Percentiles rank a stretch among this genome's conserved stretches.
phyloP scores from a whole-genome alignment of 2,113 vertebrate species.

The Arenaria interpres region DNA sequence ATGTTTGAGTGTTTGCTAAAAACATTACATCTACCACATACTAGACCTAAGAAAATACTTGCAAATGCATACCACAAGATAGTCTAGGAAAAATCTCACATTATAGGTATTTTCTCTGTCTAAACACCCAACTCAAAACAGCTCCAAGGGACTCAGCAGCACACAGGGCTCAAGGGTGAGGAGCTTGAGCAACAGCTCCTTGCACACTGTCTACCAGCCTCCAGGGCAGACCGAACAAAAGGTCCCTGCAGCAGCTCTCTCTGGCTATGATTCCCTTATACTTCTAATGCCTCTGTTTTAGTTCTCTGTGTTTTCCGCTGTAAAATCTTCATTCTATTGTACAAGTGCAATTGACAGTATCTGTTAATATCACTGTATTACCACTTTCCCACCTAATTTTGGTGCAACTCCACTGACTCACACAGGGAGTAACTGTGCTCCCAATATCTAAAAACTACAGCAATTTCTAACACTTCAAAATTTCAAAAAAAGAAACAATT shows the following conservation, averaged over 20 bases:
- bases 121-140: background rate
- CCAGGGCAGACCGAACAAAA: background rate
- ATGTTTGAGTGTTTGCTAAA: background rate
- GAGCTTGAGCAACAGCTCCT: background rate
- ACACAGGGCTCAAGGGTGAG: background rate
- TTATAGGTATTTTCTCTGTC: background rate
- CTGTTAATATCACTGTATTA: background rate
- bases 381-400: background rate
- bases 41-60: background rate
- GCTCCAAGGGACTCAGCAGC: background rate
- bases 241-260: background rate
- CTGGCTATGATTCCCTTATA: background rate
- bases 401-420: background rate
- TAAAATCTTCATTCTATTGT: background rate
- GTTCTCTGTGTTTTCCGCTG: background rate
- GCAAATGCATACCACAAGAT: background rate
- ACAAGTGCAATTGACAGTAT: background rate
- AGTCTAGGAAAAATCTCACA: background rate
- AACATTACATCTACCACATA: background rate
- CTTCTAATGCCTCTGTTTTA: background rate
- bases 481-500: background rate
- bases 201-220: background rate
- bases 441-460: background rate
- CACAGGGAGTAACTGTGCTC: background rate
- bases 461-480: background rate